Evolutionary conservation across 2,888 invertebrate genomes (phyloP).

Genomic region (Stratiomys singularior): DNA sequence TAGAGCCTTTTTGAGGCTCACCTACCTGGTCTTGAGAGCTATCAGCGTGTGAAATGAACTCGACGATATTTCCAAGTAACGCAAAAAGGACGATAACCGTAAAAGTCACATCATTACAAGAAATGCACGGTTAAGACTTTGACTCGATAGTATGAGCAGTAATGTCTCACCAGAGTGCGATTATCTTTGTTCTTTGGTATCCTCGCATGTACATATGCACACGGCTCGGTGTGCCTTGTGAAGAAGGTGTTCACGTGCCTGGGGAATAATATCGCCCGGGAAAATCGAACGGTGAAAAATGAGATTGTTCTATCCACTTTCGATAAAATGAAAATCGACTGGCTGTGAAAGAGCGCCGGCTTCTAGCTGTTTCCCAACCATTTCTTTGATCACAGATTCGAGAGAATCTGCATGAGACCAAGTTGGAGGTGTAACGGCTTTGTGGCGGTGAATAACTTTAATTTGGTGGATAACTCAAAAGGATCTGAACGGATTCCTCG

Average conservation of each 20-base stretch:
- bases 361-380: not conserved
- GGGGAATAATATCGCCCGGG: not conserved
- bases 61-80: conserved; percentile 25
- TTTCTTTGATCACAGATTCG: not conserved
- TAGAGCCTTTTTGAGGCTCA: not conserved
- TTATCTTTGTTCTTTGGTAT: conserved; percentile 28
- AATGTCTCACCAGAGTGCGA: conserved; percentile 43
- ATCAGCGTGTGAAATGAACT: conserved; percentile 43
- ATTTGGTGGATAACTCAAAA: too few species aligned
- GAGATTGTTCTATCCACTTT: conserved; percentile 39
- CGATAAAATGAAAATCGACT: conserved; percentile 36
- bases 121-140: conserved; percentile 41
- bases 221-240: too few species aligned
- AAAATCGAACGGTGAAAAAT: conserved; percentile 40
- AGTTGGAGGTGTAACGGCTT: not conserved
- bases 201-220: not conserved
- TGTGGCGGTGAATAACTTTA: too few species aligned
- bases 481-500: too few species aligned
- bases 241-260: not conserved
- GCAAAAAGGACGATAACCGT: conserved; percentile 39
- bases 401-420: conserved; percentile 1
- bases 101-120: conserved; percentile 41
- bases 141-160: conserved; percentile 13
- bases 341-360: not conserved
- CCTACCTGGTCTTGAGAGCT: conserved; percentile 19